Percentiles rank a stretch among this genome's conserved stretches.
phyloP scores from a whole-genome alignment of 1,140 invertebrate genomes.

The Glossosoma conforme region DNA sequence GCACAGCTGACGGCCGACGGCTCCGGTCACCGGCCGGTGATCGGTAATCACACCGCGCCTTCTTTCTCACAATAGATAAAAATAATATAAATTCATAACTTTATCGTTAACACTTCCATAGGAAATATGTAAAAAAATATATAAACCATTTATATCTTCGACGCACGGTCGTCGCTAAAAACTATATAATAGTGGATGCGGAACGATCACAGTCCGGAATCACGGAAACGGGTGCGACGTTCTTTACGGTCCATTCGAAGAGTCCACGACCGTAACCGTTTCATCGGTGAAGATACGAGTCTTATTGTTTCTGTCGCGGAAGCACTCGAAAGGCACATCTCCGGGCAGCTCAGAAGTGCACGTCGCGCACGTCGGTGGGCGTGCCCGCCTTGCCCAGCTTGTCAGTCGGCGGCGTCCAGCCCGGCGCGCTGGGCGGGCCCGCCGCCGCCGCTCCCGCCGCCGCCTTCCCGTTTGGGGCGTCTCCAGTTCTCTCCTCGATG shows the following conservation, averaged over 20 bases:
- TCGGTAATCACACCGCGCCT: too few species aligned
- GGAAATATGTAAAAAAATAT: slow-evolving; percentile 26
- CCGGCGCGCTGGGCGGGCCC: slow-evolving; percentile 60
- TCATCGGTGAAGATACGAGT: not conserved
- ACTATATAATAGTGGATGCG: slow-evolving; percentile 25
- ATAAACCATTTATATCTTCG: slow-evolving; percentile 17
- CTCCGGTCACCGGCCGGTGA: too few species aligned
- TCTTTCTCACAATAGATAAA: too few species aligned
- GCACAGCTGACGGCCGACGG: too few species aligned
- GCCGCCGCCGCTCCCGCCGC: slow-evolving; percentile 46
- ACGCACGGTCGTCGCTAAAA: slow-evolving; percentile 12
- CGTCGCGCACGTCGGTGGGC: slow-evolving; percentile 73
- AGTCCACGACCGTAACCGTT: not conserved
- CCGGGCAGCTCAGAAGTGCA: slow-evolving; percentile 58
- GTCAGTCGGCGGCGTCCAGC: slow-evolving; percentile 56
- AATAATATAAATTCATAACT: not conserved
- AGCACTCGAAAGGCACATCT: not conserved
- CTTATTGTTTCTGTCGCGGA: not conserved
- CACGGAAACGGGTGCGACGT: not conserved
- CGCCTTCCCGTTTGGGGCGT: slow-evolving; percentile 41
- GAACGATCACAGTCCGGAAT: too few species aligned
- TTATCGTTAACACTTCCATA: slow-evolving; percentile 16
- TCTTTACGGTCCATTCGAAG: not conserved
- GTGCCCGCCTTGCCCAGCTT: slow-evolving; percentile 67
- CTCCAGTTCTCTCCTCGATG: slow-evolving; percentile 40